Evolutionary conservation across 2,797 vertebrate genomes (phyloP).

Genomic region (Halcyon chelicuti): DNA sequence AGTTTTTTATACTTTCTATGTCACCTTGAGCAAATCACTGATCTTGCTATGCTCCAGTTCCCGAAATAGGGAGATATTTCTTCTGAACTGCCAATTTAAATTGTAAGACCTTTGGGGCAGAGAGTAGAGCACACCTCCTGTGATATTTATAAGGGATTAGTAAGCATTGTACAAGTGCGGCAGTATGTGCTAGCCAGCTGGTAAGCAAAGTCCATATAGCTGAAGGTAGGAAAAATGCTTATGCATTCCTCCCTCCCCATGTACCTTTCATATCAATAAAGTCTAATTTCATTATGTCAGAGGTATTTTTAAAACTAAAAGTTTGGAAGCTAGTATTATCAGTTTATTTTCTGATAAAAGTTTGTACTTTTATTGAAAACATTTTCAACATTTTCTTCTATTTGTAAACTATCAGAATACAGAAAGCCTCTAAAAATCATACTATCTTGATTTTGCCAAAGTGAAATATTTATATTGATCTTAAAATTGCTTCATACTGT

Average conservation of each 20-base stretch:
- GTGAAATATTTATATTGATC: neutral
- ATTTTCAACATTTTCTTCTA: neutral
- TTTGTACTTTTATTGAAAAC: neutral
- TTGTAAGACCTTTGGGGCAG: constrained; percentile 68
- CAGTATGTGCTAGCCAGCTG: neutral
- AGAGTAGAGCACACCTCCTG: constrained; percentile 21
- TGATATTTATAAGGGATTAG: constrained; percentile 49
- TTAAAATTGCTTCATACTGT: neutral
- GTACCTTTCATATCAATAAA: neutral
- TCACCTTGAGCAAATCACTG: constrained; percentile 56
- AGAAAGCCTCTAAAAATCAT: neutral
- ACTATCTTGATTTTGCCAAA: neutral
- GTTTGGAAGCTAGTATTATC: neutral
- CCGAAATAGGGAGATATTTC: constrained; percentile 62
- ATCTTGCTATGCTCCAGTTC: constrained; percentile 58
- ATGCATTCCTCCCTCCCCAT: neutral
- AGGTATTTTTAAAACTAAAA: neutral
- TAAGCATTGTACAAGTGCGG: constrained; percentile 14
- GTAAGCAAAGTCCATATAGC: neutral
- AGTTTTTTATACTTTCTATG: neutral
- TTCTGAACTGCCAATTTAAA: constrained; percentile 63
- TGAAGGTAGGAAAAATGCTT: neutral
- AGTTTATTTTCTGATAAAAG: neutral
- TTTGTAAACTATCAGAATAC: neutral
- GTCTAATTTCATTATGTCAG: neutral